phyloP scores from a whole-genome alignment of 2,113 vertebrate species.

The Dascyllus trimaculatus region DNA sequence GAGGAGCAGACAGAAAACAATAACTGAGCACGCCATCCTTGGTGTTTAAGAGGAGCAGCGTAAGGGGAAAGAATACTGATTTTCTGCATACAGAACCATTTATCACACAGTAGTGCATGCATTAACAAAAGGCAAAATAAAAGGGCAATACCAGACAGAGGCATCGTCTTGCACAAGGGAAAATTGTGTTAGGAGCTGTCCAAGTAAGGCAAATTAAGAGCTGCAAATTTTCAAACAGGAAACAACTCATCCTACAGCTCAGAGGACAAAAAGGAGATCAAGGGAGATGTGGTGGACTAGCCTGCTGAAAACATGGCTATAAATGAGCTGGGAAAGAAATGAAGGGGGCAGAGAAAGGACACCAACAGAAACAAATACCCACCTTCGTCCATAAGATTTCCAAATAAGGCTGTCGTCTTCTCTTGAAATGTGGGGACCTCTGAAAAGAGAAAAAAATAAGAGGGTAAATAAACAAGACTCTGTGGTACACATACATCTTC shows the following conservation, averaged over 20 bases:
- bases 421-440: conserved; percentile 87
- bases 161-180: not conserved
- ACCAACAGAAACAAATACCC: conserved; percentile 34
- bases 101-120: not conserved
- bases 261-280: not conserved
- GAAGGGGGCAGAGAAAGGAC: not conserved
- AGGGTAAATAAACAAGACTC: conserved; percentile 14
- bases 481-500: not conserved
- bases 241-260: not conserved
- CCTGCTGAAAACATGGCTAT: not conserved
- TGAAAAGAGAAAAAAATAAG: conserved; percentile 59
- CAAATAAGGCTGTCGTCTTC: conserved; percentile 84
- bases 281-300: not conserved
- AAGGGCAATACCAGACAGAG: not conserved
- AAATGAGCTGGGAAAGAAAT: not conserved
- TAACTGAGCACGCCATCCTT: conserved; percentile 7
- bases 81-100: not conserved
- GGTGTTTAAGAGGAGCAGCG: not conserved
- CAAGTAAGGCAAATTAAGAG: not conserved
- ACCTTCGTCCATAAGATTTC: conserved; percentile 91
- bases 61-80: not conserved
- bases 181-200: not conserved
- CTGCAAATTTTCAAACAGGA: not conserved
- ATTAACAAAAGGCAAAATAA: not conserved
- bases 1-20: conserved; percentile 17